Percentiles rank a stretch among this genome's conserved stretches.
Conservation (phyloP, 2,113 vertebrate species). For the Tauraco erythrolophus region DNA sequence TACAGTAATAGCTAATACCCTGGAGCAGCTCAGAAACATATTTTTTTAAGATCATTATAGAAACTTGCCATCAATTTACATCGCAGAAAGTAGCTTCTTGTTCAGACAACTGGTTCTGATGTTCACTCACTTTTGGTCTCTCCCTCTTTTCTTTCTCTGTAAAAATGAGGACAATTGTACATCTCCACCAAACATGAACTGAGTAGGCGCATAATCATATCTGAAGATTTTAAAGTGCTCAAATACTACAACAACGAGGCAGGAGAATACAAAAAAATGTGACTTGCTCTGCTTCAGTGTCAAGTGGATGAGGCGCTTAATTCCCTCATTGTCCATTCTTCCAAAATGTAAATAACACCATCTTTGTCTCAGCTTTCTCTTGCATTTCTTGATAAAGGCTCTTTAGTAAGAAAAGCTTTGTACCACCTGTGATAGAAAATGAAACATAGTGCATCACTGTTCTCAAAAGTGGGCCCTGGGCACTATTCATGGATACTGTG, state of each 20-base stretch:
- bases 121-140: fast-evolving
- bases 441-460: not conserved
- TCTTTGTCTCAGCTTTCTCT: not conserved
- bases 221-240: not conserved
- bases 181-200: not conserved
- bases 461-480: not conserved
- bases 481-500: not conserved
- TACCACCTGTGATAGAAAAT: not conserved
- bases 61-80: not conserved
- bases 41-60: not conserved
- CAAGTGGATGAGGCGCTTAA: not conserved
- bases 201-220: not conserved
- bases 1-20: not conserved
- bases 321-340: not conserved
- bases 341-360: not conserved
- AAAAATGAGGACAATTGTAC: not conserved
- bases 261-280: not conserved
- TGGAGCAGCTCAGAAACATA: not conserved
- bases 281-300: not conserved
- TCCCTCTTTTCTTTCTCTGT: not conserved
- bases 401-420: not conserved
- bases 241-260: not conserved
- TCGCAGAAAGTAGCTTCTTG: not conserved
- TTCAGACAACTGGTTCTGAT: not conserved
- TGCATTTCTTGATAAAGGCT: not conserved